Base-by-base conservation (phyloP, 2,888 invertebrate genomes). In the Palloptera scutellata region DNA sequence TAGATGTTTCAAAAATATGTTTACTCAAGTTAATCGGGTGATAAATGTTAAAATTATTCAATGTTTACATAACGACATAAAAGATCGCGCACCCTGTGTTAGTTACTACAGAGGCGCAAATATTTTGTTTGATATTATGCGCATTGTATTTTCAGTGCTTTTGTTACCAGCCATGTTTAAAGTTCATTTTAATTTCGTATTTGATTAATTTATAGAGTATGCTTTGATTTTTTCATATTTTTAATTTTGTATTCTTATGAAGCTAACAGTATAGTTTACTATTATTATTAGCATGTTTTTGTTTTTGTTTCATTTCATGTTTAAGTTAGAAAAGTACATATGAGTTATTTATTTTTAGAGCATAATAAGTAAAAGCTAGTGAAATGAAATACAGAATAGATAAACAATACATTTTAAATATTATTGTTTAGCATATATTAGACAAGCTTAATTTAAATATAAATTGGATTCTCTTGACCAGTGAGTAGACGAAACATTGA, bases 401-500 rank as follows among this genome's bases (percentile, higher is more conserved):
- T 53, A 62, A 42, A 62, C 41, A 52, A 12, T 61, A 10, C 2
- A 30, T 30, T 30, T 30, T 30, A 30, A 30, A 30, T 30, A 30
- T 30, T 30, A 30, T 30, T 30, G 30, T 30, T 30, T 30, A 30
- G 64, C 52, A 20, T 42, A 30, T 30, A 59, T 15, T 9, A 64
- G 30, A 41, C 58, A 43, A 59, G 58, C 58, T 42, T 64, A 70
- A 67, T 73, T 88, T 93, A 98, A 87, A 99, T 98, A 88, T 97
- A 99, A 87, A 98, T 94, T 77, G 99, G 99, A 86, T 96, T 96
- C 88, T 99, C 99, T 87, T 99, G 99, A 70, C 99, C 99, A 77
- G 99, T 99, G 82, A 99, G 88, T 84, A 99, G 89, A 81, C 98
- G 91, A 88, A 98, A 99, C 97, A 99, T 99, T 75, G 98, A 98